phyloP scores from a whole-genome alignment of 2,888 invertebrate genomes.

The Brachypalpus laphriformis region DNA sequence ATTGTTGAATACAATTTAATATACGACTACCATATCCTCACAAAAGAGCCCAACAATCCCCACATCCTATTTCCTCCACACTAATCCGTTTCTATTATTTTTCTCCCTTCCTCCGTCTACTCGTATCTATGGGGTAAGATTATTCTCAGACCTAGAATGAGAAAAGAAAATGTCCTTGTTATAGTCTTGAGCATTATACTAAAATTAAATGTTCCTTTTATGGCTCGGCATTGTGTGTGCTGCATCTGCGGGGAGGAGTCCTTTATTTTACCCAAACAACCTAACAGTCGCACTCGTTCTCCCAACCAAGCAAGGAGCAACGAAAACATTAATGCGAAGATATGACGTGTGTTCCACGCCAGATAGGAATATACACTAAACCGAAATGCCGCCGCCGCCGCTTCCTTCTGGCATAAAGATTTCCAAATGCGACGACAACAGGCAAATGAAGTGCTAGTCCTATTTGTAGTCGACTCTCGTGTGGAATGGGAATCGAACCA shows the following conservation, averaged over 20 bases:
- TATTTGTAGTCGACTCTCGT: conserved; percentile 28
- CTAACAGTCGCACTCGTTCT: not conserved
- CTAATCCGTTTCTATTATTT: conserved; percentile 65
- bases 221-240: conserved; percentile 54
- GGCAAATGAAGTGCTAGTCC: conserved; percentile 65
- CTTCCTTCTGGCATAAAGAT: conserved; percentile 71
- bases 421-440: conserved; percentile 68
- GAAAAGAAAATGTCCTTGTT: conserved; percentile 72
- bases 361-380: conserved; percentile 65
- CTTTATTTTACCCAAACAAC: conserved; percentile 62
- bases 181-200: conserved; percentile 63
- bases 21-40: conserved; percentile 21
- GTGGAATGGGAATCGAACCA: not conserved
- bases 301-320: conserved; percentile 63
- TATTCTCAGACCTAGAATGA: conserved; percentile 49
- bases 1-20: conserved; percentile 58
- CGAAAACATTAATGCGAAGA: conserved; percentile 74
- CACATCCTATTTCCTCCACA: not conserved
- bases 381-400: conserved; percentile 24
- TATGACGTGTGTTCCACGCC: conserved; percentile 73
- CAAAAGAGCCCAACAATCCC: conserved; percentile 40
- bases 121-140: conserved; percentile 43
- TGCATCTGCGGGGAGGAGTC: conserved; percentile 40
- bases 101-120: not conserved
- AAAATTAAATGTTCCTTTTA: conserved; percentile 72